Evolutionary conservation across 2,113 vertebrate genomes (phyloP).

Genomic region (Cromileptes altivelis): DNA sequence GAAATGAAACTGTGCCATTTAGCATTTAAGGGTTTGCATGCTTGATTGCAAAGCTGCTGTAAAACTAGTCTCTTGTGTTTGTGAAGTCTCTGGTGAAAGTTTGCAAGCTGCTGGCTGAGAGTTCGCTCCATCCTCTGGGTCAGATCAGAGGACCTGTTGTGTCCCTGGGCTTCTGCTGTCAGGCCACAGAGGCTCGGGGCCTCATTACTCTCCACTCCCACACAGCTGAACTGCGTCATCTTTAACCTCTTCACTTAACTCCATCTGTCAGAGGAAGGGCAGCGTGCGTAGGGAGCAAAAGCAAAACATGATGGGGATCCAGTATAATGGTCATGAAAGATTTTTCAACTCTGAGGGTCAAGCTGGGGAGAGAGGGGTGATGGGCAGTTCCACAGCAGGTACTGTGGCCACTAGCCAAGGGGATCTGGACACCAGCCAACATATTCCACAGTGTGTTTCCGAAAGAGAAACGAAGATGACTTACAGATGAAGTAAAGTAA

Average conservation of each 20-base stretch:
- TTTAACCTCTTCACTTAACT: slow-evolving; percentile 78
- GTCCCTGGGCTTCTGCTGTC: slow-evolving; percentile 60
- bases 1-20: background rate
- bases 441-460: slow-evolving; percentile 5
- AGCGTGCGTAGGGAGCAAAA: slow-evolving; percentile 73
- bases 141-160: slow-evolving; percentile 58
- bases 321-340: slow-evolving; percentile 47
- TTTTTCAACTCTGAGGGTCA: slow-evolving; percentile 52
- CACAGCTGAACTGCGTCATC: slow-evolving; percentile 79
- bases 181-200: slow-evolving; percentile 53
- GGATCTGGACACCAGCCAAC: slow-evolving; percentile 33
- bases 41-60: slow-evolving; percentile 19
- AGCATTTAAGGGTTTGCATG: background rate
- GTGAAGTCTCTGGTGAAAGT: slow-evolving; percentile 26
- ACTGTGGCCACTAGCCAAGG: slow-evolving; percentile 48
- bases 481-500: background rate
- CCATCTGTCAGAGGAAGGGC: slow-evolving; percentile 73
- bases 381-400: slow-evolving; percentile 62
- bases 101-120: slow-evolving; percentile 39
- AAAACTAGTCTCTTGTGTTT: background rate
- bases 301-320: slow-evolving; percentile 76
- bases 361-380: background rate
- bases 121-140: slow-evolving; percentile 43
- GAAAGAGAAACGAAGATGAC: background rate
- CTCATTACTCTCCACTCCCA: slow-evolving; percentile 71